Evolutionary conservation across 2,888 invertebrate genomes (phyloP).

Genomic region (Drosophila kambysellisi): DNA sequence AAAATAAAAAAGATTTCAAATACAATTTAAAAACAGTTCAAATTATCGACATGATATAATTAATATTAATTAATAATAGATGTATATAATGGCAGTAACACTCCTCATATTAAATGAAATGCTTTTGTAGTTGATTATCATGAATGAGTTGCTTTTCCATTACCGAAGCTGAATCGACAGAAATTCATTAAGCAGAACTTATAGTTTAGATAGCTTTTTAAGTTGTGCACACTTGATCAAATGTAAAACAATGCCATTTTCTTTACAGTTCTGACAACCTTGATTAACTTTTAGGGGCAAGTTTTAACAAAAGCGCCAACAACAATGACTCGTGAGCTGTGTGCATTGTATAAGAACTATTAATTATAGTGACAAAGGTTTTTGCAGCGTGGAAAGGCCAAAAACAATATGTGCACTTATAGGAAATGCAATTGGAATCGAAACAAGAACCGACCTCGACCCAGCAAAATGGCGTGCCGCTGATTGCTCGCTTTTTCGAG

Average conservation of each 20-base stretch:
- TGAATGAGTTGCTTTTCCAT: neutral
- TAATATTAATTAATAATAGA: too few relatives aligned
- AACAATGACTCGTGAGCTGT: slow-evolving; percentile 1
- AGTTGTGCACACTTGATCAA: slow-evolving; percentile 3
- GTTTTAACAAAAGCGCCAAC: neutral
- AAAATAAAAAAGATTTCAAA: neutral
- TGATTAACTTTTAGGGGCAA: slow-evolving; percentile 4
- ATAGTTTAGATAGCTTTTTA: slow-evolving; percentile 6
- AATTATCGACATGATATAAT: neutral
- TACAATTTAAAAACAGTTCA: neutral
- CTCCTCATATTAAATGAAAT: neutral
- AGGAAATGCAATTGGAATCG: slow-evolving; percentile 55
- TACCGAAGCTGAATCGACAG: neutral
- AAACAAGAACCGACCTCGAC: slow-evolving; percentile 48
- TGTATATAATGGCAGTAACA: neutral
- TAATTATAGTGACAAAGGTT: slow-evolving; percentile 43
- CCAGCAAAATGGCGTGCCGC: slow-evolving; percentile 30
- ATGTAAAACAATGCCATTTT: slow-evolving; percentile 26
- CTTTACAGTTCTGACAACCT: slow-evolving; percentile 24
- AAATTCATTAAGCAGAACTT: neutral
- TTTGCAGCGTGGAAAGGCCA: slow-evolving; percentile 12
- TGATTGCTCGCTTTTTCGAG: slow-evolving; percentile 50
- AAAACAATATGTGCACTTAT: slow-evolving; percentile 21
- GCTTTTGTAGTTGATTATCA: neutral
- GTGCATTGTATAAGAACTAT: slow-evolving; percentile 38